Conservation (phyloP, 2,113 vertebrate genomes). For the Anthoscopus minutus region DNA sequence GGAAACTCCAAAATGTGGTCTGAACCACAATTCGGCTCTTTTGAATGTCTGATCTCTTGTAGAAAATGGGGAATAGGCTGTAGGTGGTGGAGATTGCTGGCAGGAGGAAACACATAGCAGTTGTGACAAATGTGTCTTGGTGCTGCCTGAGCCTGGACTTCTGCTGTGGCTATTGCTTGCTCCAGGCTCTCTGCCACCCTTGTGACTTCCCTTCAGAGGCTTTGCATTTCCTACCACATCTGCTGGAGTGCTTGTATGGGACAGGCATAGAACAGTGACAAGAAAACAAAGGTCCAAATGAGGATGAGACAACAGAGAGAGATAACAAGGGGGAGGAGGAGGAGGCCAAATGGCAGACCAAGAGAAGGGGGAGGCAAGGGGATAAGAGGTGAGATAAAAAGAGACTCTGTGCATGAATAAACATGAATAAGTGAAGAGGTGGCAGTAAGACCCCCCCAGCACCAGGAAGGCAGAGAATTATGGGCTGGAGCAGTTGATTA, state of each 20-base stretch:
- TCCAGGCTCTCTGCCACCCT: not conserved
- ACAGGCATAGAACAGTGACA: not conserved
- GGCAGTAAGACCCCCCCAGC: not conserved
- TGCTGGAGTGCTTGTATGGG: not conserved
- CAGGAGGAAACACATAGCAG: not conserved
- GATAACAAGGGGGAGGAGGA: not conserved
- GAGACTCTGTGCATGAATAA: slow-evolving; percentile 23
- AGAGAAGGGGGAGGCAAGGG: not conserved
- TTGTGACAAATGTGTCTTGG: not conserved
- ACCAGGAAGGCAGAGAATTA: slow-evolving; percentile 4
- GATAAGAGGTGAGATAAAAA: slow-evolving; percentile 16
- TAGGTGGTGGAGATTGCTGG: not conserved
- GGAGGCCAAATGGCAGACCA: slow-evolving; percentile 37
- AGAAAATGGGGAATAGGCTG: not conserved
- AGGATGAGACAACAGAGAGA: not conserved
- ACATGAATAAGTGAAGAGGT: slow-evolving; percentile 6
- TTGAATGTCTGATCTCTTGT: not conserved
- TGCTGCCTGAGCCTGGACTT: not conserved
- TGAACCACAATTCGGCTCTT: not conserved
- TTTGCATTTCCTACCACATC: slow-evolving; percentile 10
- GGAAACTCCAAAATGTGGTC: not conserved
- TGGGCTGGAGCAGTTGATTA: not conserved
- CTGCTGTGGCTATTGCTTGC: not conserved
- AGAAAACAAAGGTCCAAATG: slow-evolving; percentile 40
- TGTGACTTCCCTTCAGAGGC: not conserved